phyloP scores from a whole-genome alignment of 1,140 invertebrate species.

The Drosophila arizonae region DNA sequence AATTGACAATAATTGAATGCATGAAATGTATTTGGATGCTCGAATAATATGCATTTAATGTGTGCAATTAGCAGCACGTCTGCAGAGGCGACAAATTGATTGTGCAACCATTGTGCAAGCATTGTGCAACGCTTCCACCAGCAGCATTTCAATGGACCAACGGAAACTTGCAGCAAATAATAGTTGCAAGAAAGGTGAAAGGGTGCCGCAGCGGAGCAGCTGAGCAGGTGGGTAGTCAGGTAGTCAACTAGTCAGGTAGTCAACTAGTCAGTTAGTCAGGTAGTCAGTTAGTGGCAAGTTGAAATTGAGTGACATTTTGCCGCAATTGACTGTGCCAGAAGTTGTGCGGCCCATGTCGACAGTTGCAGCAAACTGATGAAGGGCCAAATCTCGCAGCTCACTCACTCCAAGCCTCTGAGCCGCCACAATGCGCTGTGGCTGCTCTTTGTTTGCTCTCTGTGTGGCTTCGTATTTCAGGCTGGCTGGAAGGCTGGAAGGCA shows the following conservation, averaged over 20 bases:
- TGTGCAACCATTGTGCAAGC: neutral
- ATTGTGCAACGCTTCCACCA: conserved; percentile 15
- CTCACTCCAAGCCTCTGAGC: neutral
- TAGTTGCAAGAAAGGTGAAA: conserved; percentile 44
- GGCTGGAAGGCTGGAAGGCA: conserved; percentile 1
- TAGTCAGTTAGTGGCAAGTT: conserved; percentile 58
- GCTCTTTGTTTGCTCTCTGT: neutral
- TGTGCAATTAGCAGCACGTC: too few species aligned
- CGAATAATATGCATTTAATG: too few species aligned
- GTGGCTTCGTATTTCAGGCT: conserved; percentile 18
- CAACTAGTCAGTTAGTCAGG: conserved; percentile 12
- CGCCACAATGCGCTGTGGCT: too few species aligned
- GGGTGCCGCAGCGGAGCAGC: neutral
- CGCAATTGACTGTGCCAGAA: conserved; percentile 68
- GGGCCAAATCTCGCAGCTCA: conserved; percentile 17
- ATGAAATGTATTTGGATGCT: neutral
- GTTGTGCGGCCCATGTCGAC: conserved; percentile 45
- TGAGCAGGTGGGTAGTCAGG: conserved; percentile 23
- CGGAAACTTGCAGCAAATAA: conserved; percentile 65
- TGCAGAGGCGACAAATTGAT: too few species aligned
- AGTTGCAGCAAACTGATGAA: conserved; percentile 19
- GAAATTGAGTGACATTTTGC: conserved; percentile 78
- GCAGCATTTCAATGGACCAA: conserved; percentile 47
- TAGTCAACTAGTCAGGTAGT: conserved; percentile 10
- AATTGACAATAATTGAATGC: neutral